A percentile compares a stretch with the other conserved stretches of the same genome.
Evolutionary conservation across 2,888 invertebrate species (phyloP).

Genomic region (Caenorhabditis sp.): DNA sequence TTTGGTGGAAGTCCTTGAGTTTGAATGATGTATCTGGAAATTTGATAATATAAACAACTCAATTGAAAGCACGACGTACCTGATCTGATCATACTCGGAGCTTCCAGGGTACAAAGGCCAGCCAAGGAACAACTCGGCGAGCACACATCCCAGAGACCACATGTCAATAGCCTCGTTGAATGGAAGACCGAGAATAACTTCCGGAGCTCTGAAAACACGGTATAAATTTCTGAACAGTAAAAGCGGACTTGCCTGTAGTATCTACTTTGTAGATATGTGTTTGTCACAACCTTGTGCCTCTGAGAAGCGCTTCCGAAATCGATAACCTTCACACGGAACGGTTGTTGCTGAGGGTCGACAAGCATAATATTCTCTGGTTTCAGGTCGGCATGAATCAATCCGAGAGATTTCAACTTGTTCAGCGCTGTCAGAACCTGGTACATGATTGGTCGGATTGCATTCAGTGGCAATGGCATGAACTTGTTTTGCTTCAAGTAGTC

Average conservation of each 20-base stretch:
- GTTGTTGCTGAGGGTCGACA: constrained; percentile 97
- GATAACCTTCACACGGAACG: constrained; percentile 97
- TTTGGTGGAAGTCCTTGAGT: constrained; percentile 98
- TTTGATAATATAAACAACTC: not conserved
- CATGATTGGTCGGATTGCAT: constrained; percentile 97
- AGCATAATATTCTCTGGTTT: constrained; percentile 99
- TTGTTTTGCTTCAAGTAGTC: constrained; percentile 99
- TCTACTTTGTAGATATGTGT: constrained; percentile 98
- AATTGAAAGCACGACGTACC: constrained; percentile 50
- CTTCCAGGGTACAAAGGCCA: constrained; percentile 99
- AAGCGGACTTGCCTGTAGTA: constrained; percentile 89
- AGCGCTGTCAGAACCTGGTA: constrained; percentile 89
- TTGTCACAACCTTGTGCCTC: constrained; percentile 99
- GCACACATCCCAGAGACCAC: constrained; percentile 99
- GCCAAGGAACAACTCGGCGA: constrained; percentile 98
- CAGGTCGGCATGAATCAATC: constrained; percentile 98
- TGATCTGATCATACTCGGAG: constrained; percentile 93
- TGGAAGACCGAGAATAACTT: constrained; percentile 96
- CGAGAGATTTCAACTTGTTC: constrained; percentile 92
- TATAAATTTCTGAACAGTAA: too few species aligned
- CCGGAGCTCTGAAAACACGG: constrained; percentile 88
- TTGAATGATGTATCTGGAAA: constrained; percentile 88
- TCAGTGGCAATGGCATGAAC: constrained; percentile 97
- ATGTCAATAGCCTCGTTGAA: constrained; percentile 99
- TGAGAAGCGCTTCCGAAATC: constrained; percentile 99